Evolutionary conservation across 2,113 vertebrate genomes (phyloP), one percentile per base, ranked within the genome.

Genomic region (Setophaga petechia): DNA sequence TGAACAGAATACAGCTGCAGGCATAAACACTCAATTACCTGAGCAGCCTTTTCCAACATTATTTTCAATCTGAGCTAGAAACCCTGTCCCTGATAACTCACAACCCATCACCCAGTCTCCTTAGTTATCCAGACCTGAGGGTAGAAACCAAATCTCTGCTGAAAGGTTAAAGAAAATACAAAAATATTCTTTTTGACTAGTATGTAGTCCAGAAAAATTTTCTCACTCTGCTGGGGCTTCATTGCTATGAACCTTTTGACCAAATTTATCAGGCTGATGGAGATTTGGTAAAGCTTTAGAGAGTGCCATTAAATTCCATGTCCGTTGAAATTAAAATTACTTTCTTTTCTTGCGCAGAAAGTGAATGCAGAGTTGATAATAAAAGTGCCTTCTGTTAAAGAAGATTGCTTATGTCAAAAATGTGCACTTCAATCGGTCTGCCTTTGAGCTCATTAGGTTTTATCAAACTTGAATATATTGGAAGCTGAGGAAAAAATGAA

Each of bases 21-120:
- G 87, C 84, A 90, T 74, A 97, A 95, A 95, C 81, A 90, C 72
- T 95, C 91, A 88, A 94, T 96, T 94, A 88, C 83, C 66, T 95
- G 73, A 81, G 37, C 30, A 84, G 75, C 17, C 65, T 95, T 87
- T 52, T 59, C 78, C 43, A 91, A 76, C 52, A 54, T 95, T 94
- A 95, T 93, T 96, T 96, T 95, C 57, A 87, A 44, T 94, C 91
- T 67, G 89, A 90, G 81, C 37, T 17, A 39, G 67, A 94, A 95
- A 79, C 16, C 7, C 23, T 93, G 65, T 58, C 76, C 81, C 49
- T 95, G 55, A 57, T 81, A 88, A 93, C 57, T 94, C 72, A 90
- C 54, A 94, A 90, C n/a, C 44, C 12, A 65, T 94, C 71, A 88
- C 23, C 69, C 68, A 74, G 44, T 73, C 43, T 95, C 52, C 95